Evolutionary conservation across 2,888 invertebrate genomes (phyloP).

Genomic region (Cheilosia vulpina): DNA sequence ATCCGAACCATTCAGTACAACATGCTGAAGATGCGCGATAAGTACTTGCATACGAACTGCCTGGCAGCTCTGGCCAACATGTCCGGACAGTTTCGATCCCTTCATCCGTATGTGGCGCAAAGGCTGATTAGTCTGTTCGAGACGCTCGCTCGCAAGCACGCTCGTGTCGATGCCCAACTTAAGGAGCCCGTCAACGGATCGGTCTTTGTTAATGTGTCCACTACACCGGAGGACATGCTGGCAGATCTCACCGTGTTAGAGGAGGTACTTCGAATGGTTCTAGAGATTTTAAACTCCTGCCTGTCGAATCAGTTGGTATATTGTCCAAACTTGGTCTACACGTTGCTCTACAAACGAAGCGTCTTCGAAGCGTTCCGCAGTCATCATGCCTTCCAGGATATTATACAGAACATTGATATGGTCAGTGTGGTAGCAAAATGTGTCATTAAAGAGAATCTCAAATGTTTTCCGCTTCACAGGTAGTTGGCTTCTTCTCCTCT

Average conservation of each 20-base stretch:
- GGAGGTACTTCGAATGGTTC: slow-evolving; percentile 97
- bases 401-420: slow-evolving; percentile 97
- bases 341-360: slow-evolving; percentile 95
- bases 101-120: slow-evolving; percentile 98
- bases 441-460: background rate
- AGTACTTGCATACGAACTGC: slow-evolving; percentile 99
- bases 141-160: slow-evolving; percentile 94
- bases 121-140: slow-evolving; percentile 95
- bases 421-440: slow-evolving; percentile 84
- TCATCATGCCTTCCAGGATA: slow-evolving; percentile 95
- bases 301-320: slow-evolving; percentile 93
- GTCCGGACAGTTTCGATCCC: slow-evolving; percentile 95
- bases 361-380: slow-evolving; percentile 94
- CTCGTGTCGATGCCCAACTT: slow-evolving; percentile 87
- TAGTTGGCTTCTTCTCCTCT: slow-evolving; percentile 87
- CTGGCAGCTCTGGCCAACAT: slow-evolving; percentile 99
- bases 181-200: slow-evolving; percentile 83
- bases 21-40: slow-evolving; percentile 97
- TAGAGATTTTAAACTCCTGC: slow-evolving; percentile 98
- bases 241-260: slow-evolving; percentile 96
- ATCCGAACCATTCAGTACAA: slow-evolving; percentile 98
- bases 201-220: slow-evolving; percentile 81
- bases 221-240: slow-evolving; percentile 84
- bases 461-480: slow-evolving; percentile 81
- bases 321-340: slow-evolving; percentile 97